phyloP scores from a whole-genome alignment of 2,888 invertebrate genomes.

The Heliconius ismenius region DNA sequence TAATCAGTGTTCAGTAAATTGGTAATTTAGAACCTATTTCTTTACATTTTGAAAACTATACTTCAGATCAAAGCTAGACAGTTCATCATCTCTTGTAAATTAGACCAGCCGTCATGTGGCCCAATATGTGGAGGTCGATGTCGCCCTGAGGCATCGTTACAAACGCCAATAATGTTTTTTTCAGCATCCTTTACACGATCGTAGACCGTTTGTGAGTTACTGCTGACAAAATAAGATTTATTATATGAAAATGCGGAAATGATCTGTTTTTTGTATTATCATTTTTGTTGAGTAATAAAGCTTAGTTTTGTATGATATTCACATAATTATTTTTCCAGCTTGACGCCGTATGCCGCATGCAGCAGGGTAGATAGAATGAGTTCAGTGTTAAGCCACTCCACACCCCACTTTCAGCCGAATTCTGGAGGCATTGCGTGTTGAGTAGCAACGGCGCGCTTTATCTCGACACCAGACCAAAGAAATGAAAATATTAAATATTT shows the following conservation, averaged over 20 bases:
- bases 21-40: too few species aligned
- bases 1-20: too few species aligned
- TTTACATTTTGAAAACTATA: too few species aligned
- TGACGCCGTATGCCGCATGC: neutral
- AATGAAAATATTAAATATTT: too few species aligned
- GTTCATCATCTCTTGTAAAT: conserved; percentile 38
- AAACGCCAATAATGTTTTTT: conserved; percentile 76
- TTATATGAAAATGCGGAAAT: conserved; percentile 30
- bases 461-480: too few species aligned
- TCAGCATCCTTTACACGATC: conserved; percentile 55
- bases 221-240: conserved; percentile 41
- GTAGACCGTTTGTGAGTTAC: conserved; percentile 42
- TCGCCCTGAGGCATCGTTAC: conserved; percentile 77
- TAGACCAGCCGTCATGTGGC: conserved; percentile 47
- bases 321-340: neutral
- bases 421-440: too few species aligned
- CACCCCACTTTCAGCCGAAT: too few species aligned
- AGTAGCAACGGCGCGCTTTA: too few species aligned
- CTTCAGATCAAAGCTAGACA: neutral
- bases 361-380: too few species aligned
- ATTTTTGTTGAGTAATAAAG: conserved; percentile 10
- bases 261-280: conserved; percentile 22
- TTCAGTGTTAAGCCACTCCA: too few species aligned
- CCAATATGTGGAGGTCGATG: conserved; percentile 69
- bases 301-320: neutral